Conservation (phyloP, 2,888 invertebrate species). For the Epiblema foenella region DNA sequence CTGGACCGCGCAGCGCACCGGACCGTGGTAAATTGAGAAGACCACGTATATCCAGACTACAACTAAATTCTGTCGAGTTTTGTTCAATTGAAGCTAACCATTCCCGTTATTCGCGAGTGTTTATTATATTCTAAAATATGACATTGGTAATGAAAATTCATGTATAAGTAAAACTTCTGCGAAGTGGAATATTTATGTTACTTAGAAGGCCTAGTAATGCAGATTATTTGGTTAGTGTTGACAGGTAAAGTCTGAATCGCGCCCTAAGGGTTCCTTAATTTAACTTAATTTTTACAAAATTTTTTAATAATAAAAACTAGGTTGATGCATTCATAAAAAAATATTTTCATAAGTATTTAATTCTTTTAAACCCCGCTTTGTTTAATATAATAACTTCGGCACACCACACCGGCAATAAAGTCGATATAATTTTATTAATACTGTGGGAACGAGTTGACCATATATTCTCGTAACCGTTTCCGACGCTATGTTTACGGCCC, state of each 20-base stretch:
- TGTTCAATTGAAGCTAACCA: not conserved
- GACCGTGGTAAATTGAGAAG: slow-evolving; percentile 25
- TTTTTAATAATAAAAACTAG: no score
- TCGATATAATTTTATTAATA: slow-evolving; percentile 34
- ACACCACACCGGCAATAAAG: slow-evolving; percentile 32
- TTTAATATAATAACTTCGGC: slow-evolving; percentile 21
- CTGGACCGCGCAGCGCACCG: slow-evolving; percentile 10
- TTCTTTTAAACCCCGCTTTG: no score
- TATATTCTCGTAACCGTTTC: slow-evolving; percentile 9
- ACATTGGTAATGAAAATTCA: not conserved
- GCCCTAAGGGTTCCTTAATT: no score
- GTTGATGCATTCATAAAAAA: no score
- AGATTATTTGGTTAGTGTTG: no score
- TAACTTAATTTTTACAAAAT: no score
- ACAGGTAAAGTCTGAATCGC: no score
- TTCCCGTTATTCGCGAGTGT: not conserved
- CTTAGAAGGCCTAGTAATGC: no score
- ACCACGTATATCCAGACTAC: slow-evolving; percentile 16
- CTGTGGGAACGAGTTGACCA: slow-evolving; percentile 7
- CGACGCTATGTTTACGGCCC: not conserved
- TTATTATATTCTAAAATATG: not conserved
- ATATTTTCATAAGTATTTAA: no score
- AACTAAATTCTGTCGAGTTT: not conserved
- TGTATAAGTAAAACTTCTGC: not conserved
- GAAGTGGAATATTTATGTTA: not conserved